Percentiles rank a stretch among this genome's conserved stretches.
Evolutionary conservation across 2,797 vertebrate genomes (phyloP).

Genomic region (Carcharodon carcharias): DNA sequence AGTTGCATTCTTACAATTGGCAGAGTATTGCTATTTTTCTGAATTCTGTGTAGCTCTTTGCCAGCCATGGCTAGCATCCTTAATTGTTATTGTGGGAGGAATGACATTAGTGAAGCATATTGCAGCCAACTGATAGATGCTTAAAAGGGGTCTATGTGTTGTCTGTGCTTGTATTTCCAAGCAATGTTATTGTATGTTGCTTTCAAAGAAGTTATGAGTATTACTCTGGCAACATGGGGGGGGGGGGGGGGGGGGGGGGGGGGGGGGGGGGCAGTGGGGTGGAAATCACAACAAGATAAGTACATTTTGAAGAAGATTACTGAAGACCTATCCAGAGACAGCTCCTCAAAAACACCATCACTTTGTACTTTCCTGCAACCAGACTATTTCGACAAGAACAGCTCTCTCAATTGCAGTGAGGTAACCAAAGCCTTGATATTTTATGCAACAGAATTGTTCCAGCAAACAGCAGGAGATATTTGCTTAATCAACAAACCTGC

Average conservation of each 20-base stretch:
- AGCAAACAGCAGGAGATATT: neutral
- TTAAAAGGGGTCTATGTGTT: neutral
- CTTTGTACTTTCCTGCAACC: neutral
- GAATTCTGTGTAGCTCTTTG: neutral
- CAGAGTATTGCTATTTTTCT: neutral
- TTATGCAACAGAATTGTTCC: neutral
- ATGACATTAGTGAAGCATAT: neutral
- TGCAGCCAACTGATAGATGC: neutral
- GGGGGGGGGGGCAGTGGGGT: too few relatives aligned
- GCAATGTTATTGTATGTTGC: neutral
- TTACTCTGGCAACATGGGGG: neutral
- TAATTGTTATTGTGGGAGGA: neutral
- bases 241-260: too few relatives aligned
- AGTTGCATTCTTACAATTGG: neutral
- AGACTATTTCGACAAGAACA: neutral
- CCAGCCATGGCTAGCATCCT: neutral
- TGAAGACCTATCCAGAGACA: neutral
- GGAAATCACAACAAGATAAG: neutral
- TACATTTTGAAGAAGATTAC: neutral
- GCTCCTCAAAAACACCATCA: neutral
- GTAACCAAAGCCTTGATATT: neutral
- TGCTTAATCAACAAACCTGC: neutral
- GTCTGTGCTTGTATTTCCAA: neutral
- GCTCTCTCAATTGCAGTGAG: neutral
- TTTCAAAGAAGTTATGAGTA: neutral